Evolutionary conservation across 2,888 invertebrate species (phyloP).

Genomic region (Cistogaster globosa): DNA sequence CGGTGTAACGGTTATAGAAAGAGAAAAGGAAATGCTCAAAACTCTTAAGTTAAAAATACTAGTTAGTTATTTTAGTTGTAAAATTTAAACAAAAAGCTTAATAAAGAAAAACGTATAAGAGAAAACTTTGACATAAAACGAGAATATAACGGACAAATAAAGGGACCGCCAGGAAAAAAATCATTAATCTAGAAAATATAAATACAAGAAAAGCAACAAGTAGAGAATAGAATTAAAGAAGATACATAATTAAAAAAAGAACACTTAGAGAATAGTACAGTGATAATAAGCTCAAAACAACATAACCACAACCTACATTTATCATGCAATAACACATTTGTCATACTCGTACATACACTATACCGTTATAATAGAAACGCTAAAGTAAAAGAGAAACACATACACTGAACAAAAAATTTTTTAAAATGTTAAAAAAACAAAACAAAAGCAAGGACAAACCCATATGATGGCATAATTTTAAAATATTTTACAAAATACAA

Average conservation of each 20-base stretch:
- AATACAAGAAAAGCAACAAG: constrained; percentile 32
- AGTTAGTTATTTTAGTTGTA: constrained; percentile 79
- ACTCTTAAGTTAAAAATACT: constrained; percentile 70
- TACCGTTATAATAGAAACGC: constrained; percentile 39
- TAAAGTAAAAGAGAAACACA: constrained; percentile 45
- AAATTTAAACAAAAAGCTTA: constrained; percentile 72
- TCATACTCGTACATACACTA: constrained; percentile 11
- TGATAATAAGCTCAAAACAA: constrained; percentile 57
- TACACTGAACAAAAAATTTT: constrained; percentile 26
- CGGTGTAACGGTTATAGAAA: constrained; percentile 4
- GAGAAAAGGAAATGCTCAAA: constrained; percentile 53
- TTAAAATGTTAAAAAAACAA: constrained; percentile 41
- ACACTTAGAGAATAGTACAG: constrained; percentile 66
- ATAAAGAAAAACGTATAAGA: constrained; percentile 51
- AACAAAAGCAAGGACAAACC: constrained; percentile 76
- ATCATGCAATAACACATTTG: constrained; percentile 44
- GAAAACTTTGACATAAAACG: constrained; percentile 42
- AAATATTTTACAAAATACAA: constrained; percentile 59
- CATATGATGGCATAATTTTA: constrained; percentile 77
- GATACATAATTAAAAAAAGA: constrained; percentile 29
- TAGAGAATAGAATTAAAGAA: constrained; percentile 55
- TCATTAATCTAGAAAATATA: constrained; percentile 43
- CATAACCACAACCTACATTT: constrained; percentile 38
- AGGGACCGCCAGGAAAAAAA: constrained; percentile 73
- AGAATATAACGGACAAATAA: constrained; percentile 73